Evolutionary conservation across 2,113 vertebrate genomes (phyloP).

Genomic region (Anseranas semipalmata): DNA sequence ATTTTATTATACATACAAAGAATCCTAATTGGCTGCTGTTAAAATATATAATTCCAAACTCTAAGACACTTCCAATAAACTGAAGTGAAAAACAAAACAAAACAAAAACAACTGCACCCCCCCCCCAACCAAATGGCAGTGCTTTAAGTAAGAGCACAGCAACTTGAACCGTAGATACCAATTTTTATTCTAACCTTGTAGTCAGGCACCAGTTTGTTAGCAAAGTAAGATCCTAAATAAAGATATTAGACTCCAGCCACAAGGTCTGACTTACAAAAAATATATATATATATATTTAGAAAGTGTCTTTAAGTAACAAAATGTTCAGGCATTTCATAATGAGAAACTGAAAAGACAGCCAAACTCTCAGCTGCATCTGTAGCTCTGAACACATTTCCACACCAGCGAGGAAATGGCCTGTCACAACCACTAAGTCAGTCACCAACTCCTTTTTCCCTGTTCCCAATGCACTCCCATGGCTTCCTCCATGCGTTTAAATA

Average conservation of each 20-base stretch:
- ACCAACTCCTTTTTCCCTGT: background rate
- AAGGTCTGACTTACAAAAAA: background rate
- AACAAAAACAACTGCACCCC: background rate
- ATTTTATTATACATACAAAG: background rate
- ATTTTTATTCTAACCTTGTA: background rate
- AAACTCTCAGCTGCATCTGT: background rate
- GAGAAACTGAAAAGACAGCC: background rate
- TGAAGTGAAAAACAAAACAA: background rate
- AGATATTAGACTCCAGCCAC: background rate
- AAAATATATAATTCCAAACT: background rate
- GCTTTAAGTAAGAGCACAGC: background rate
- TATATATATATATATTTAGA: too few relatives aligned
- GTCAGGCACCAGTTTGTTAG: background rate
- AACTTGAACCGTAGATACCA: background rate
- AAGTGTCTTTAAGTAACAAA: background rate
- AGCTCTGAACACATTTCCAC: background rate
- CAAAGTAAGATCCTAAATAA: background rate
- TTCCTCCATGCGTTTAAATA: rapidly evolving
- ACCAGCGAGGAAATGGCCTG: background rate
- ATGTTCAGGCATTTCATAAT: background rate
- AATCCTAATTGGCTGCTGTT: background rate
- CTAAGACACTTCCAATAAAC: background rate
- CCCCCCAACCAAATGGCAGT: background rate
- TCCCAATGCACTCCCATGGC: rapidly evolving
- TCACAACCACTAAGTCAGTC: background rate